Percentiles rank a stretch among this genome's conserved stretches.
Evolutionary conservation across 2,797 vertebrate genomes (phyloP).

Genomic region (Siniperca undulata): DNA sequence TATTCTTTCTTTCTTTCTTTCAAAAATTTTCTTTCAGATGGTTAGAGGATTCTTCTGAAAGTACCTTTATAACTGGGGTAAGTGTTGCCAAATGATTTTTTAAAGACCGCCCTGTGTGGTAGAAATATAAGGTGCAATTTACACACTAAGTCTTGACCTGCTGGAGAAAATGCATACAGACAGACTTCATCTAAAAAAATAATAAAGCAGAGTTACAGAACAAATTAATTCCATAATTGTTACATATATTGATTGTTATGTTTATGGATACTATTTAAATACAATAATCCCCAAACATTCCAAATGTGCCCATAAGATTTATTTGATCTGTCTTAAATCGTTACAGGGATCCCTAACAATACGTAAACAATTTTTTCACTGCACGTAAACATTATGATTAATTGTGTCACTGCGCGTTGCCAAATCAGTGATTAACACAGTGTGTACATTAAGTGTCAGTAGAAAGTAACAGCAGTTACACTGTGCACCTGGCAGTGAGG

Average conservation of each 20-base stretch:
- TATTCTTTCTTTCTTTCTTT: background rate
- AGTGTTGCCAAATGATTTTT: background rate
- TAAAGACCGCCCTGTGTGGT: background rate
- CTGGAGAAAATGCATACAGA: background rate
- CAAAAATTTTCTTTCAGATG: background rate
- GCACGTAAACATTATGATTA: slow-evolving; percentile 59
- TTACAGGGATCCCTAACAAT: slow-evolving; percentile 55
- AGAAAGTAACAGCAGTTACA: slow-evolving; percentile 61
- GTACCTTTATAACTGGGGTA: background rate
- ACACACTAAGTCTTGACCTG: no score
- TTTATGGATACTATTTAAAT: slow-evolving; percentile 22
- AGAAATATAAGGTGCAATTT: no score
- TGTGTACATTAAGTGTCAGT: slow-evolving; percentile 69
- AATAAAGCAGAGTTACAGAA: background rate
- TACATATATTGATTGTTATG: slow-evolving; percentile 12
- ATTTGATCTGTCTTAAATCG: slow-evolving; percentile 49
- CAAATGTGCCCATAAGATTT: slow-evolving; percentile 1
- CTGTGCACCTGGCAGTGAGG: slow-evolving; percentile 66
- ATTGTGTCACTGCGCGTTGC: slow-evolving; percentile 57
- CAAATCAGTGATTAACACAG: slow-evolving; percentile 63
- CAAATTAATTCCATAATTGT: background rate
- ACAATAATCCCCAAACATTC: slow-evolving; percentile 46
- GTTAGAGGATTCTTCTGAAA: background rate
- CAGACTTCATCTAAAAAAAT: background rate
- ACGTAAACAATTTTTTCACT: background rate